These are phyloP conservation scores for Halcyon smyrnensis DNA, from an alignment of 2,797 vertebrate genomes.

Conservation along the genomic window DNA sequence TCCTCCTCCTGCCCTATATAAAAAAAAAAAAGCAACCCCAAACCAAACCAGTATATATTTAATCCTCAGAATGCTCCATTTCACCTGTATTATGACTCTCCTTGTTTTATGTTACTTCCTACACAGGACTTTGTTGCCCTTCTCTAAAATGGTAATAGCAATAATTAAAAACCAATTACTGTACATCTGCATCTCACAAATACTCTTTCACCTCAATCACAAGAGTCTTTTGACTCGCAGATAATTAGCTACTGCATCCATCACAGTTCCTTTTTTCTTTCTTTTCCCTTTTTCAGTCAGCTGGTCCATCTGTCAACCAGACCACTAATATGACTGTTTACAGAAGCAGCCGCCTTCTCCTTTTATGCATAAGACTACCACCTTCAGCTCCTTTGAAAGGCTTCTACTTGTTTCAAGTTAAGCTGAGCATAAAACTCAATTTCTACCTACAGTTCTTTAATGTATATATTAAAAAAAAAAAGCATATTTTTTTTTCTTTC, in stretches of 20 bases:
- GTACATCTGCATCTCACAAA: conserved; percentile 34
- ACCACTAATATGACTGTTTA: conserved; percentile 8
- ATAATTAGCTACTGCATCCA: conserved; percentile 32
- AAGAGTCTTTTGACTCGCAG: neutral
- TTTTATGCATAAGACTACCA: neutral
- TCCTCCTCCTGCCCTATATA: neutral
- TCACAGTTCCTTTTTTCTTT: neutral
- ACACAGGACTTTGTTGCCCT: neutral
- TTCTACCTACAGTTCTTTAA: neutral
- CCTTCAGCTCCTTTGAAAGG: neutral
- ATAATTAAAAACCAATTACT: conserved; percentile 38
- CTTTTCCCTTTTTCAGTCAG: neutral
- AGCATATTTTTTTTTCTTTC: fast-evolving
- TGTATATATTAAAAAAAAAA: neutral
- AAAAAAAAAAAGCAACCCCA: neutral
- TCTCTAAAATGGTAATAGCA: conserved; percentile 12
- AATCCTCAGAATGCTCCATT: neutral
- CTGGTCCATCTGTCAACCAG: conserved; percentile 34
- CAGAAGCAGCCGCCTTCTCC: neutral
- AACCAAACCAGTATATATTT: neutral
- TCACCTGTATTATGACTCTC: neutral
- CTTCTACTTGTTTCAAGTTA: neutral
- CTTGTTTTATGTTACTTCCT: neutral
- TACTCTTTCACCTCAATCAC: neutral
- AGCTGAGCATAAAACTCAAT: neutral